Evolutionary conservation across 2,888 invertebrate genomes (phyloP).

Genomic region (Silvanus unidentatus): DNA sequence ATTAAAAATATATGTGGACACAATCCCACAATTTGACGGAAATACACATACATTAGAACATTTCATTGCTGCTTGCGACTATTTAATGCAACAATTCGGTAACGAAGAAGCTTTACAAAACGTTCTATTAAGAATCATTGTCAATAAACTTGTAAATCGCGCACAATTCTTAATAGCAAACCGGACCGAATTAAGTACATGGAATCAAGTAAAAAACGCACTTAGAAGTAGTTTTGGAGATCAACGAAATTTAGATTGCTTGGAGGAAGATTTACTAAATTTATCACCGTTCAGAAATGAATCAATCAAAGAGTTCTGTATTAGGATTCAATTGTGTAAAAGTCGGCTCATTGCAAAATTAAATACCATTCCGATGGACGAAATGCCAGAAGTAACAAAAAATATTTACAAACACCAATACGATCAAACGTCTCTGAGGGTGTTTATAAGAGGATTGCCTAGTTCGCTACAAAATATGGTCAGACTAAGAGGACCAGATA

Average conservation of each 20-base stretch:
- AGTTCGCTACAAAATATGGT: constrained; percentile 11
- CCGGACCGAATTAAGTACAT: constrained; percentile 10
- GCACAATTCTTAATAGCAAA: constrained; percentile 12
- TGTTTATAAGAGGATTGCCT: constrained; percentile 13
- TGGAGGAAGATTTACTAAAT: constrained; percentile 11
- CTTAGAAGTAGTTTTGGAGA: constrained; percentile 16
- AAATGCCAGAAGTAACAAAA: constrained; percentile 6
- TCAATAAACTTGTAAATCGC: constrained; percentile 9
- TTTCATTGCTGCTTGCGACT: constrained; percentile 10
- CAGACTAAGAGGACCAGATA: constrained; percentile 16
- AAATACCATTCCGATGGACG: constrained; percentile 2
- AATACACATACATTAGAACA: constrained; percentile 1
- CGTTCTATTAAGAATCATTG: constrained; percentile 12
- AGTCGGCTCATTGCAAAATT: constrained; percentile 11
- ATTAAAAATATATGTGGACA: constrained; percentile 16
- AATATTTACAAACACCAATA: constrained; percentile 9
- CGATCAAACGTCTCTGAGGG: constrained; percentile 10
- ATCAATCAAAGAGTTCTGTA: constrained; percentile 12
- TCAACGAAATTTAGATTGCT: constrained; percentile 15
- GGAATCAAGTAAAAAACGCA: constrained; percentile 12
- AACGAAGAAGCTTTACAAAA: neutral
- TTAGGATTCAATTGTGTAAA: constrained; percentile 10
- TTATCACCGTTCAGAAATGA: constrained; percentile 10
- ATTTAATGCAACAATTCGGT: constrained; percentile 8
- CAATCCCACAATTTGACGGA: constrained; percentile 13